These are phyloP conservation scores for Bostrychus sinensis DNA, from an alignment of 2,113 vertebrate genomes.

Conservation along the genomic window DNA sequence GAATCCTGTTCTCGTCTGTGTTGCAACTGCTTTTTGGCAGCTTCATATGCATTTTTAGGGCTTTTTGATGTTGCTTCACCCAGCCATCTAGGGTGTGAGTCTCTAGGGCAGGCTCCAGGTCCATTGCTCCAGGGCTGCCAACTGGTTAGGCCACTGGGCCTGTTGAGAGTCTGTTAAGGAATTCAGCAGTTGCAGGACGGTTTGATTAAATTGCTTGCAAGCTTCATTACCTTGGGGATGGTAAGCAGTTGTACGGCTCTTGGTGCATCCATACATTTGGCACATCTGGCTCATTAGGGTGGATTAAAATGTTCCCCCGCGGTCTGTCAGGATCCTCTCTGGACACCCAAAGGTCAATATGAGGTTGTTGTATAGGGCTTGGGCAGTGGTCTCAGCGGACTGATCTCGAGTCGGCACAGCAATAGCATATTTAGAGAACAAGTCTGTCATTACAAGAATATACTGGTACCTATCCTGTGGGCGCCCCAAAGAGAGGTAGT, in stretches of 20 bases:
- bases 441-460: slow-evolving; percentile 14
- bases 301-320: background rate
- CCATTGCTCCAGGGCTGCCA: too few relatives aligned
- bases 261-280: slow-evolving; percentile 14
- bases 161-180: too few relatives aligned
- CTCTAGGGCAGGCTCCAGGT: too few relatives aligned
- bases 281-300: background rate
- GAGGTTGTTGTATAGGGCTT: background rate
- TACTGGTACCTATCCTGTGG: slow-evolving; percentile 6
- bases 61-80: too few relatives aligned
- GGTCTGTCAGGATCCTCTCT: background rate
- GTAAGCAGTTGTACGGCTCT: slow-evolving; percentile 9
- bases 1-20: too few relatives aligned
- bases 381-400: background rate
- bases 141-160: too few relatives aligned
- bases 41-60: too few relatives aligned
- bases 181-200: too few relatives aligned
- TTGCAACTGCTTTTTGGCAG: too few relatives aligned
- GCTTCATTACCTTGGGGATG: too few relatives aligned
- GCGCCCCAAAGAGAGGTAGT: slow-evolving; percentile 4
- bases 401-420: slow-evolving; percentile 21
- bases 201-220: too few relatives aligned
- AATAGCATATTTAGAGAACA: slow-evolving; percentile 15
- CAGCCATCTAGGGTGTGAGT: too few relatives aligned
- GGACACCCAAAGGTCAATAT: slow-evolving; percentile 6